Conservation (phyloP, 2,113 vertebrate species). For the Nycticebus coucang region DNA sequence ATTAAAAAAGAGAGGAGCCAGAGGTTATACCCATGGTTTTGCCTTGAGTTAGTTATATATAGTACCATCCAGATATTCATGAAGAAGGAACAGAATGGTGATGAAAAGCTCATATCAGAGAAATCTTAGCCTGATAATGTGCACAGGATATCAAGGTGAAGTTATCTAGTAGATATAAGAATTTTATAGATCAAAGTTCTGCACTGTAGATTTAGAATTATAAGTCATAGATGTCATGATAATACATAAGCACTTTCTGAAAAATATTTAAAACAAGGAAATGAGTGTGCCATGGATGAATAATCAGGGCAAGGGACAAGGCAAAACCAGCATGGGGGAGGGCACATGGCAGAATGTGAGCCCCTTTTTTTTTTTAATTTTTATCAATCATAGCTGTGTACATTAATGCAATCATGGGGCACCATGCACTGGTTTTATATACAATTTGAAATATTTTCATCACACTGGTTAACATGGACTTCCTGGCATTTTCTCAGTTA, state of each 20-base stretch:
- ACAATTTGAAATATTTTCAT: too few species aligned
- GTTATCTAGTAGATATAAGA: neutral
- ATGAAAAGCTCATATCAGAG: neutral
- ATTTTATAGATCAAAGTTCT: neutral
- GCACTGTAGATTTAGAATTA: neutral
- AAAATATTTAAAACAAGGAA: conserved; percentile 4
- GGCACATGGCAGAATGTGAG: neutral
- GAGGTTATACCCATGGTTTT: neutral
- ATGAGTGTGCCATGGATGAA: neutral
- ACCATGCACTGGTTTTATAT: too few species aligned
- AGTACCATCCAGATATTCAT: neutral
- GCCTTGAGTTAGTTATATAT: neutral
- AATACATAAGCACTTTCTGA: neutral
- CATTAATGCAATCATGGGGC: too few species aligned
- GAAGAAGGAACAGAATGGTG: neutral
- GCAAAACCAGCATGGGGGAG: neutral
- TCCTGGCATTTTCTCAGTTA: too few species aligned
- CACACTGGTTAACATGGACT: too few species aligned
- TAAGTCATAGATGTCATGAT: neutral
- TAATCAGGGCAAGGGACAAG: neutral
- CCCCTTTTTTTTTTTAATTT: too few species aligned
- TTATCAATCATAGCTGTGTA: too few species aligned
- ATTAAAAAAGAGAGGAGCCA: neutral
- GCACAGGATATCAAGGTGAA: neutral
- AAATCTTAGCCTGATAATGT: neutral